Evolutionary conservation across 92 coral and sea anemone genomes (phyloP).

Genomic region (Siderastrea radians): DNA sequence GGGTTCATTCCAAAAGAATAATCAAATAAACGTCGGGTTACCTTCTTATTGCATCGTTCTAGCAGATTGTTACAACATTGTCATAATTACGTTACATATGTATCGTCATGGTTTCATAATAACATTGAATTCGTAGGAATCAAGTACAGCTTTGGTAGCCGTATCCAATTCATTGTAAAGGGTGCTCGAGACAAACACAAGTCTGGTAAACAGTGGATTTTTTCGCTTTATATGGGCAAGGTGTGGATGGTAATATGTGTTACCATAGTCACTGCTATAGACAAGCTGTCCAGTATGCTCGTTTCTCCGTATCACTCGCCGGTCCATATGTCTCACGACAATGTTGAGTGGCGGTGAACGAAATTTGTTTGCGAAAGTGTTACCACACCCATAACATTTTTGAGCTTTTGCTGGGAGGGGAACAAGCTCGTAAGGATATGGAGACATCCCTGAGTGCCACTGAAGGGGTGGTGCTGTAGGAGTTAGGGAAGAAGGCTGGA

Average conservation of each 20-base stretch:
- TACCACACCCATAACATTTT: constrained; percentile 72
- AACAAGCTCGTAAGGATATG: constrained; percentile 61
- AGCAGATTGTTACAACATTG: no score
- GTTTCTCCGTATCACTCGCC: constrained; percentile 29
- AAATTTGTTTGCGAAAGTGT: constrained; percentile 29
- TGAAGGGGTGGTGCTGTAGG: constrained; percentile 17
- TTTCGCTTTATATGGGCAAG: constrained; percentile 50
- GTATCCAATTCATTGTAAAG: no score
- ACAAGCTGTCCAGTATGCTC: constrained; percentile 49
- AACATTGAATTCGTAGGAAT: no score
- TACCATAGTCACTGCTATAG: constrained; percentile 51
- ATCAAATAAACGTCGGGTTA: no score
- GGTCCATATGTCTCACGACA: constrained; percentile 58
- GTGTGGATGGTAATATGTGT: constrained; percentile 65
- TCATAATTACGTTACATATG: no score
- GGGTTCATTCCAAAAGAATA: no score
- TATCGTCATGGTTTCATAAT: no score
- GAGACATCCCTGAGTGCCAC: constrained; percentile 77
- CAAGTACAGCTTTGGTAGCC: no score
- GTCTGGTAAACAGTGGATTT: constrained; percentile 66
- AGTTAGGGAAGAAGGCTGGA: neutral
- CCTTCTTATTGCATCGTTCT: no score
- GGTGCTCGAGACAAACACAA: neutral
- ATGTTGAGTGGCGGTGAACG: constrained; percentile 43
- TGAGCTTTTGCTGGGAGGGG: constrained; percentile 19